These are phyloP conservation scores for Aythya baeri DNA, from an alignment of 2,113 vertebrate species.

Conservation along the genomic window DNA sequence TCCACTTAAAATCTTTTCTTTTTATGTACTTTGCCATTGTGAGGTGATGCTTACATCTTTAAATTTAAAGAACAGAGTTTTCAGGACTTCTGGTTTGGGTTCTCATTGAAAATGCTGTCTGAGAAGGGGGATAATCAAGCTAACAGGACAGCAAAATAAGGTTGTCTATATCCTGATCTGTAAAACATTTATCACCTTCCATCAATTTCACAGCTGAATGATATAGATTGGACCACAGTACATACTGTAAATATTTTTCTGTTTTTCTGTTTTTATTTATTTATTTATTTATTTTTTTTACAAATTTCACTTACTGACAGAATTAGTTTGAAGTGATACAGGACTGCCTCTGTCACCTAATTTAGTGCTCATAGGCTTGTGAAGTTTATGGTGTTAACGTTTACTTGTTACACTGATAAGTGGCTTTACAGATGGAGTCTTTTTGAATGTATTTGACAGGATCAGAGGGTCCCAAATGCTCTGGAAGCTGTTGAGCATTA, in stretches of 20 bases:
- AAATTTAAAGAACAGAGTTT: background rate
- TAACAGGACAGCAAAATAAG: background rate
- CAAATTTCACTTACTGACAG: background rate
- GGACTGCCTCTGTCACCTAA: slow-evolving; percentile 14
- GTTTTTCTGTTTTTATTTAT: no score
- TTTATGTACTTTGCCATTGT: background rate
- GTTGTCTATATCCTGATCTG: background rate
- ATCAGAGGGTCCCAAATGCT: slow-evolving; percentile 40
- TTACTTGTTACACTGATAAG: background rate
- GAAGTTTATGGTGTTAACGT: slow-evolving; percentile 32
- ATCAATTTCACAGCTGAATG: background rate
- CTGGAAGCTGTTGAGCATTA: slow-evolving; percentile 6
- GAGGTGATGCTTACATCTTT: background rate
- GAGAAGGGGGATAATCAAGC: background rate
- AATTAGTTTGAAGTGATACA: background rate
- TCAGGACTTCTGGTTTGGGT: background rate
- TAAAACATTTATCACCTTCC: background rate
- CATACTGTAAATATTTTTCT: background rate
- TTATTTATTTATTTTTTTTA: background rate
- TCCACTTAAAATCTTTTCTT: background rate
- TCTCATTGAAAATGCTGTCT: background rate
- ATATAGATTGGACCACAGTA: background rate
- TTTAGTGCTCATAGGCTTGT: background rate
- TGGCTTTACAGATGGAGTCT: background rate
- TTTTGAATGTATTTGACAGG: background rate